Evolutionary conservation across 37 sponge, comb jelly and placozoan genomes (phyloP).

Genomic region (Tethya wilhelma): DNA sequence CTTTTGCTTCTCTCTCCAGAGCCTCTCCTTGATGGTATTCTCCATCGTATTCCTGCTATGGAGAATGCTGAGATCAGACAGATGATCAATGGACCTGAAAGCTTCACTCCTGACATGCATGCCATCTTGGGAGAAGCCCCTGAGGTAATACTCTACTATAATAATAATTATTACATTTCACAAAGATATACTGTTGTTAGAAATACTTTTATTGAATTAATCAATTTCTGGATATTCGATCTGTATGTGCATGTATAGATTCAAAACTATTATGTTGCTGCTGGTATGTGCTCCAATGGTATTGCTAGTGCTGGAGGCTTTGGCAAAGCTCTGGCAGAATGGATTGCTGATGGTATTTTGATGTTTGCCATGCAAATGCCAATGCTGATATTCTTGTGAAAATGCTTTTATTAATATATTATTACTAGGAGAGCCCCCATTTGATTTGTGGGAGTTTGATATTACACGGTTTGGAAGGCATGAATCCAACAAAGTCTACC

Average conservation of each 20-base stretch:
- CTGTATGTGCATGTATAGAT: slow-evolving; percentile 34
- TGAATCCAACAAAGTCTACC: slow-evolving; percentile 19
- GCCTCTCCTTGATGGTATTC: slow-evolving; percentile 35
- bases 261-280: slow-evolving; percentile 62
- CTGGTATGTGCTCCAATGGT: slow-evolving; percentile 82
- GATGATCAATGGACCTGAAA: slow-evolving; percentile 67
- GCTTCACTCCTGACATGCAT: slow-evolving; percentile 83
- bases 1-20: slow-evolving; percentile 20
- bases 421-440: slow-evolving; percentile 36
- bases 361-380: not conserved
- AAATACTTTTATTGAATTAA: not conserved
- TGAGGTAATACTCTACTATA: slow-evolving; percentile 50
- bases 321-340: slow-evolving; percentile 75
- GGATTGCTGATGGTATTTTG: slow-evolving; percentile 67
- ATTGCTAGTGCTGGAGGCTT: slow-evolving; percentile 76
- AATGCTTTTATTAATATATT: not conserved
- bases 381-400: not conserved
- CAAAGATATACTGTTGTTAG: not conserved
- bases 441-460: slow-evolving; percentile 51
- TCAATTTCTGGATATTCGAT: not conserved
- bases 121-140: slow-evolving; percentile 78
- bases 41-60: slow-evolving; percentile 50
- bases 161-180: not conserved
- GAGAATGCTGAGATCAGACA: slow-evolving; percentile 47
- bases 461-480: slow-evolving; percentile 39